These are phyloP conservation scores for Enteromius argenteus DNA, from an alignment of 2,797 vertebrate species.

Conservation along the genomic window DNA sequence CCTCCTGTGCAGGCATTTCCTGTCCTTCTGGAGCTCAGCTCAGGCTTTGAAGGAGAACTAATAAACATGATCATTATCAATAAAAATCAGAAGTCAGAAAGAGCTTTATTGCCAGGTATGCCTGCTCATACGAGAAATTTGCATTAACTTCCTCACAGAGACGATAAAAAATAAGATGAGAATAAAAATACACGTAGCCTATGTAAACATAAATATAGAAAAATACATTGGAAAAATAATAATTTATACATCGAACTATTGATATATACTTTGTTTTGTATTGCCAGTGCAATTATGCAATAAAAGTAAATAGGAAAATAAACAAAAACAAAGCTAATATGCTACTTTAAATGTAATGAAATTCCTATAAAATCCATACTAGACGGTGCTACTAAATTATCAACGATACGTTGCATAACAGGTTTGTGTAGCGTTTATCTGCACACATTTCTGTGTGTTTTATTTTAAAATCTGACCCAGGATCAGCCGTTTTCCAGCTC, in stretches of 20 bases:
- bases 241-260: neutral
- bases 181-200: too few species aligned
- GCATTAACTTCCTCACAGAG: too few species aligned
- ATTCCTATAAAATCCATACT: neutral
- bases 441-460: neutral
- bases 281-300: neutral
- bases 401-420: neutral
- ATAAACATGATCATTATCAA: neutral
- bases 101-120: neutral
- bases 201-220: too few species aligned
- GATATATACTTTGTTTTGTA: neutral
- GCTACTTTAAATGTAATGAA: neutral
- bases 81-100: neutral
- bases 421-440: neutral
- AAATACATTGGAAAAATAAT: neutral
- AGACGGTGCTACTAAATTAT: neutral
- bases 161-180: too few species aligned
- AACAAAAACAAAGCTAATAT: too few species aligned
- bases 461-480: conserved; percentile 29
- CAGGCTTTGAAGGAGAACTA: conserved; percentile 40
- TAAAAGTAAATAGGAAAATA: neutral
- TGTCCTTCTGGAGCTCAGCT: conserved; percentile 30
- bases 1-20: conserved; percentile 46
- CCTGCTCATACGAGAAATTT: neutral
- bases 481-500: neutral